Evolutionary conservation across 2,113 vertebrate species (phyloP).

Genomic region (Piprites chloris): DNA sequence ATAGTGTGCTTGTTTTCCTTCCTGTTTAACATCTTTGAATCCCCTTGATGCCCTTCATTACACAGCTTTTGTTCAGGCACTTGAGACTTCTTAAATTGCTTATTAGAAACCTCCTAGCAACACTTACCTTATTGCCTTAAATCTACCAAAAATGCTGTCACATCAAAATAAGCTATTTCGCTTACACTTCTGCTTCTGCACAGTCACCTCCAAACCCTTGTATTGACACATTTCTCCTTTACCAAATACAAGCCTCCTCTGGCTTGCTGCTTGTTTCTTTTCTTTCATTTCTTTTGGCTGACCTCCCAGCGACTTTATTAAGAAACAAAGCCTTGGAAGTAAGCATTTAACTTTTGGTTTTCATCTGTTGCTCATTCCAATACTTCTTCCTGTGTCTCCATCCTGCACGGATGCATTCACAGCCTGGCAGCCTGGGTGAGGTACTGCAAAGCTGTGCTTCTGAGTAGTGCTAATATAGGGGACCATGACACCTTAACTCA

Average conservation of each 20-base stretch:
- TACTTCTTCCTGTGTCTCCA: neutral
- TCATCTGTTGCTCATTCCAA: constrained; percentile 10
- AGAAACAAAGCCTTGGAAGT: neutral
- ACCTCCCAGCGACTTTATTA: neutral
- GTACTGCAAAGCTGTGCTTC: neutral
- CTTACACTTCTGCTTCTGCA: constrained; percentile 27
- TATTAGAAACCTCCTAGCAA: constrained; percentile 16
- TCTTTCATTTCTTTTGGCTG: constrained; percentile 42
- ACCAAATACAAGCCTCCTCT: neutral
- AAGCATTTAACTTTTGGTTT: neutral
- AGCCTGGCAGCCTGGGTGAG: neutral
- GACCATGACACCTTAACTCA: neutral
- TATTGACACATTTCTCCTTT: constrained; percentile 24
- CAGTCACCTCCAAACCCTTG: constrained; percentile 46
- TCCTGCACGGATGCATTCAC: neutral
- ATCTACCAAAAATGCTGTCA: constrained; percentile 5
- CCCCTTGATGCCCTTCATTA: neutral
- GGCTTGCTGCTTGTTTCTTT: constrained; percentile 15
- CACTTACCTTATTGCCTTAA: constrained; percentile 6
- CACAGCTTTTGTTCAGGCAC: neutral
- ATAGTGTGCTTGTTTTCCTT: neutral
- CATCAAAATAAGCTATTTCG: constrained; percentile 42
- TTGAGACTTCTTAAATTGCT: constrained; percentile 4
- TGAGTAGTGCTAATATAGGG: neutral
- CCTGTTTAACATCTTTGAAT: constrained; percentile 9